phyloP scores from a whole-genome alignment of 2,797 vertebrate species.

The Lates japonicus region DNA sequence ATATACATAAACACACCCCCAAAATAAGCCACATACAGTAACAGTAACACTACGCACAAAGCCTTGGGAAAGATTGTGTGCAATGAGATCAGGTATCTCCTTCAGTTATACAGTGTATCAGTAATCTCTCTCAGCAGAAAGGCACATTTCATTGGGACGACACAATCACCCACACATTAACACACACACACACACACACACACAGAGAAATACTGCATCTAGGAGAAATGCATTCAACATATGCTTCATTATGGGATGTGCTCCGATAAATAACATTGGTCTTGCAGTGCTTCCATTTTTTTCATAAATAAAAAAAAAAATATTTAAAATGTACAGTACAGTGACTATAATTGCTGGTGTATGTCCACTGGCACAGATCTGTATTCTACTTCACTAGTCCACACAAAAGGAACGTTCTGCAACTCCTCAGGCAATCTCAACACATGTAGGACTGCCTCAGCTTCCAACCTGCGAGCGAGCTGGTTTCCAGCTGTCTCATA shows the following conservation, averaged over 20 bases:
- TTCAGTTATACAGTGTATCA: conserved; percentile 78
- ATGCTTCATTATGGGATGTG: conserved; percentile 74
- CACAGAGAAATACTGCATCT: conserved; percentile 70
- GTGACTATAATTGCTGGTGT: conserved; percentile 69
- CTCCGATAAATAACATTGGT: conserved; percentile 85
- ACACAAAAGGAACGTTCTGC: conserved; percentile 56
- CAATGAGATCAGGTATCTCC: conserved; percentile 61
- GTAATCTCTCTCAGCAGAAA: conserved; percentile 82
- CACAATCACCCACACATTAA: conserved; percentile 27
- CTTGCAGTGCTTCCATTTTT: conserved; percentile 84
- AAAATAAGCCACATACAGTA: conserved; percentile 62
- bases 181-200: conserved; percentile 39
- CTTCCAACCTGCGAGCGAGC: neutral
- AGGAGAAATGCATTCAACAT: conserved; percentile 64
- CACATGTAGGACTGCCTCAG: conserved; percentile 4
- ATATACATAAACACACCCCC: conserved; percentile 79
- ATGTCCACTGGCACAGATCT: conserved; percentile 60
- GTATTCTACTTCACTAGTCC: conserved; percentile 64
- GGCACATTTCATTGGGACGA: conserved; percentile 71
- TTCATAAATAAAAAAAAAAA: conserved; percentile 85
- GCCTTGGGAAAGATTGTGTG: conserved; percentile 47
- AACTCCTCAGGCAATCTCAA: conserved; percentile 35
- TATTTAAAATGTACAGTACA: conserved; percentile 80
- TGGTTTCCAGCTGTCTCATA: neutral
- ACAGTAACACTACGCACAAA: conserved; percentile 68